A percentile compares a stretch with the other conserved stretches of the same genome.
phyloP scores from a whole-genome alignment of 2,797 vertebrate genomes.

The Sebastes trivittatus region DNA sequence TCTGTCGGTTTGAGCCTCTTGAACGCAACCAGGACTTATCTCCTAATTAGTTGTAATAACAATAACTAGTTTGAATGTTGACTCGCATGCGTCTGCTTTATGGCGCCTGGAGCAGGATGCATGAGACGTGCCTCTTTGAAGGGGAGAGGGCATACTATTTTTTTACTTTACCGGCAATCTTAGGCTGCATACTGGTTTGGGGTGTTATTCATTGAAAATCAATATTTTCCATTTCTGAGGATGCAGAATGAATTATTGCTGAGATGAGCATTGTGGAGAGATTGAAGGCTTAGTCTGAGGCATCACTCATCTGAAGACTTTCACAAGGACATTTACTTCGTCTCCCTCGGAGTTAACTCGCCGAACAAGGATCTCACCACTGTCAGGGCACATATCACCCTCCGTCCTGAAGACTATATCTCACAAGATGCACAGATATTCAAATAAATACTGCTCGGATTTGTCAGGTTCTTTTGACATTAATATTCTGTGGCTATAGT shows the following conservation, averaged over 20 bases:
- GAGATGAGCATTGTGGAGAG: conserved; percentile 74
- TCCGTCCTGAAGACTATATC: conserved; percentile 15
- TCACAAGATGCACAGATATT: conserved; percentile 2
- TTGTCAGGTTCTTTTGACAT: neutral
- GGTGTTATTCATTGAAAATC: conserved; percentile 79
- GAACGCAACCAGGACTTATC: conserved; percentile 45
- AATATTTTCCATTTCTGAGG: conserved; percentile 81
- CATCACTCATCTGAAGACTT: conserved; percentile 72
- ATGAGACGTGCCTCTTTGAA: neutral
- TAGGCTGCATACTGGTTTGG: conserved; percentile 55
- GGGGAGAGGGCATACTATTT: conserved; percentile 18
- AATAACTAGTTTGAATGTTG: conserved; percentile 28
- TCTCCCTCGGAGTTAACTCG: conserved; percentile 58
- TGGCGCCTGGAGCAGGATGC: conserved; percentile 27
- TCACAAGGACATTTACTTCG: conserved; percentile 73
- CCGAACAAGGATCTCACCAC: conserved; percentile 32
- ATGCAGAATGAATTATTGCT: conserved; percentile 79
- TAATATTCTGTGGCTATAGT: conserved; percentile 4
- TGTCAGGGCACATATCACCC: conserved; percentile 45
- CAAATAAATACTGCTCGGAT: neutral
- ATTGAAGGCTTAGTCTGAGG: conserved; percentile 72
- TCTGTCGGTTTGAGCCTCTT: conserved; percentile 59
- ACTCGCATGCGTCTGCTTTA: conserved; percentile 30
- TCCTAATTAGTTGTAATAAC: conserved; percentile 68
- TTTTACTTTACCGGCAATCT: conserved; percentile 46